Conservation (phyloP, 2,888 invertebrate species). For the Mamestra brassicae region DNA sequence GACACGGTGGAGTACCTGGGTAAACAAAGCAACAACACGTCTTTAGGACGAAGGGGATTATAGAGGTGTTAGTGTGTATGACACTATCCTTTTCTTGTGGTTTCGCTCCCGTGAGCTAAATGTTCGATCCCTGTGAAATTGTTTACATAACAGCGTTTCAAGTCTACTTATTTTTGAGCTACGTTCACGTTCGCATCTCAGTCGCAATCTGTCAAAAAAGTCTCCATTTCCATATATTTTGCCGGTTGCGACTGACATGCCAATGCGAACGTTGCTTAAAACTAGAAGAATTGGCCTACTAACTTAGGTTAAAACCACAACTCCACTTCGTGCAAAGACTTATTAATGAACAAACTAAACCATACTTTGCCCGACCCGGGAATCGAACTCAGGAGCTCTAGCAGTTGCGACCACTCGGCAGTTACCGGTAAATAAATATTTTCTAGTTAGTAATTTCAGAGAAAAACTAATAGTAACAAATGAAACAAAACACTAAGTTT, state of each 20-base stretch:
- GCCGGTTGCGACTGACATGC: too few relatives aligned
- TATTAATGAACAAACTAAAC: background rate
- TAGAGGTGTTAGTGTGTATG: background rate
- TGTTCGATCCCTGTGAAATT: too few relatives aligned
- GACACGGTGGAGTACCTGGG: conserved; percentile 70
- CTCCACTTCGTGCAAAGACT: too few relatives aligned
- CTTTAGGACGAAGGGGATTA: background rate
- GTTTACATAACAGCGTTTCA: too few relatives aligned
- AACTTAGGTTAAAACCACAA: too few relatives aligned
- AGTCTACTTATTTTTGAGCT: too few relatives aligned
- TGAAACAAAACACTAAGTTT: background rate
- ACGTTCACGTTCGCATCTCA: too few relatives aligned
- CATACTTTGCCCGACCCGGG: background rate
- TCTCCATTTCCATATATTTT: too few relatives aligned
- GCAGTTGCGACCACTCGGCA: background rate
- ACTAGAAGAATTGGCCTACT: too few relatives aligned
- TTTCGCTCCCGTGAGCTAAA: background rate
- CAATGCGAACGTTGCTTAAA: too few relatives aligned
- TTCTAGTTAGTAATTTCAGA: background rate
- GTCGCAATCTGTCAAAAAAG: too few relatives aligned
- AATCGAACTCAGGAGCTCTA: background rate
- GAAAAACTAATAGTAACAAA: background rate
- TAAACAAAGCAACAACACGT: conserved; percentile 1
- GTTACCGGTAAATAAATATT: background rate
- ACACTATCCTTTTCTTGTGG: background rate